Base-by-base conservation (phyloP, 2,888 invertebrate genomes). In the Omphaloscelis lunosa region DNA sequence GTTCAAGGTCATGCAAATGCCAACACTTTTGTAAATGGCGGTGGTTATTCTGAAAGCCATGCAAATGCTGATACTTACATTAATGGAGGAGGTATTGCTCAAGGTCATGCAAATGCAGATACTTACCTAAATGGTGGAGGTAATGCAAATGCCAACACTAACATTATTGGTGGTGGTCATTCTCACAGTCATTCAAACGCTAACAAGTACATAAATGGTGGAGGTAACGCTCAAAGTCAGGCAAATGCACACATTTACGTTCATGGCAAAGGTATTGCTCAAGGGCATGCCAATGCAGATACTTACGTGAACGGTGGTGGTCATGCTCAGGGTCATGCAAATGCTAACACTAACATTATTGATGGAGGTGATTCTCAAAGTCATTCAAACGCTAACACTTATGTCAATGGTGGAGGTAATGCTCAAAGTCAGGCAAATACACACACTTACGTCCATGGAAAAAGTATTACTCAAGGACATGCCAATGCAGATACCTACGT, bases 381-480 rank as follows among this genome's bases (percentile, higher is more conserved):
- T 2, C 27, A 48, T 3, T 53, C 59, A 12, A 45, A 59, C 15
- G 23, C 27, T 12, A 6, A 63, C 0, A 27, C n/a, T 6, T 7
- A 45, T 0, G 20, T 34, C 0, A 56, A 29, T 17, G 34, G 45
- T 1, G 2, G 15, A 1, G 48, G 27, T 23, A 2, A 5, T 45
- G n/a, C 23, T 27, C 23, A 53, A 9, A 2, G 53, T 1, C 2
- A 12, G 15, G 41, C 71, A 8, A 39, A 39, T 65, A 15, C 39
- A 1, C 1, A 65, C 0, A 23, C 51, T 51, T 51, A 9, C 0
- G 23, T 51, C 0, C 23, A 9, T 2, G 23, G 51, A 0, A 23
- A 9, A 0, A 23, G 23, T 23, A 0, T 8, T 51, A 0, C 51
- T 23, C 51, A 23, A 51, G 0, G 23, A 0, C 23, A 51, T 51